Percentiles rank a stretch among this genome's conserved stretches.
phyloP scores from a whole-genome alignment of 2,888 invertebrate genomes.

The Iphiclides podalirius region DNA sequence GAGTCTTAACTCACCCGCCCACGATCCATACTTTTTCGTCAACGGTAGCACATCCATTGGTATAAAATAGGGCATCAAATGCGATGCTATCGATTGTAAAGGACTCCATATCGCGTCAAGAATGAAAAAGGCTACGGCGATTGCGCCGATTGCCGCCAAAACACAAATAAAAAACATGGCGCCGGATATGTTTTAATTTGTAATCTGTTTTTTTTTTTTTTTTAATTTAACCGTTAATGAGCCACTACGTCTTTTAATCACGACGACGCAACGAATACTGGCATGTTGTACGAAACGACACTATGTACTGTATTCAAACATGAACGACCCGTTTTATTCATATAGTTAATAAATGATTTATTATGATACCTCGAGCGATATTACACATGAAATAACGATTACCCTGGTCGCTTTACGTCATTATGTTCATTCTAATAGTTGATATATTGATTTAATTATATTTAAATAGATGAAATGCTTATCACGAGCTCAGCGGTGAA shows the following conservation, averaged over 20 bases:
- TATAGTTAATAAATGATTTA: not conserved
- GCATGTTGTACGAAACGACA: not conserved
- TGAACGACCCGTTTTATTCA: not conserved
- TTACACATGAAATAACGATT: no score
- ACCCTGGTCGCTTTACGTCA: no score
- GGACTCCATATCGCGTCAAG: constrained; percentile 82
- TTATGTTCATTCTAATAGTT: no score
- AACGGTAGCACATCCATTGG: constrained; percentile 81
- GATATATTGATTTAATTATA: no score
- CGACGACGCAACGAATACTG: not conserved
- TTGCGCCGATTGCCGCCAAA: constrained; percentile 74
- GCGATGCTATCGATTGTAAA: constrained; percentile 77
- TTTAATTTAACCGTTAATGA: not conserved
- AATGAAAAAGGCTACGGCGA: constrained; percentile 67
- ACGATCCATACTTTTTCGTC: constrained; percentile 86
- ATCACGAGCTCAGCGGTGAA: no score
- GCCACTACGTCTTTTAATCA: not conserved
- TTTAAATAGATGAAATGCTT: no score
- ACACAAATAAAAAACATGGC: constrained; percentile 37
- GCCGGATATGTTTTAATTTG: not conserved
- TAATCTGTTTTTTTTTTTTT: not conserved
- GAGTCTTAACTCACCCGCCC: constrained; percentile 92
- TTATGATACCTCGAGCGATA: no score
- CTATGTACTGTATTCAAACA: not conserved
- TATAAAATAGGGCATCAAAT: constrained; percentile 84